Conservation (phyloP, 1,140 invertebrate genomes). For the Zaprionus taronus region DNA sequence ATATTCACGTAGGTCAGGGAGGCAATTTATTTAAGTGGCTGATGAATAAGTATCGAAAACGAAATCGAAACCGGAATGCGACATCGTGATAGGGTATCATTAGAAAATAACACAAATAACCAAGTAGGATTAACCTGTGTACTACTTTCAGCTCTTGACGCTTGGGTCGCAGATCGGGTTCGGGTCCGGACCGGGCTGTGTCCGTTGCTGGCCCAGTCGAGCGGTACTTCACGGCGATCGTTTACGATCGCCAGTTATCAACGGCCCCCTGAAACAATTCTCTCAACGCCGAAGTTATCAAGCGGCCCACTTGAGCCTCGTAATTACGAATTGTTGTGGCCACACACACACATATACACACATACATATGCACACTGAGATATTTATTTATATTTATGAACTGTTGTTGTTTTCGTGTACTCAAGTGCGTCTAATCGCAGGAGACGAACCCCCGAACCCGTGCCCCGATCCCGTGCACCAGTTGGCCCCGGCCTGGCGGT, state of each 20-base stretch:
- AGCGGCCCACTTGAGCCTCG: conserved; percentile 64
- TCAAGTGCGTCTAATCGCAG: conserved; percentile 64
- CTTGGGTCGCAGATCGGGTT: neutral
- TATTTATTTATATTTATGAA: conserved; percentile 10
- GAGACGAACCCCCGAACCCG: conserved; percentile 19
- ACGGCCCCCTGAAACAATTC: conserved; percentile 4
- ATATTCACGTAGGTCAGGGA: conserved; percentile 2
- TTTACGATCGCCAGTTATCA: conserved; percentile 41
- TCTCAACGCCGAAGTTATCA: conserved; percentile 56
- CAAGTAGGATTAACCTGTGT: neutral
- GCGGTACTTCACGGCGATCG: conserved; percentile 1
- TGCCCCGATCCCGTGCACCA: neutral
- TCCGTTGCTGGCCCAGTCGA: neutral
- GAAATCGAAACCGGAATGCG: conserved; percentile 1
- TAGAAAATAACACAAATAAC: neutral
- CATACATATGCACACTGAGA: neutral
- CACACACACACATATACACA: neutral
- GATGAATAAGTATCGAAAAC: neutral
- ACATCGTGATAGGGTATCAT: neutral
- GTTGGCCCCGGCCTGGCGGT: conserved; percentile 11
- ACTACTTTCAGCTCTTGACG: neutral
- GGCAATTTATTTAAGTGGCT: conserved; percentile 9
- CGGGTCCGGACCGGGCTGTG: neutral
- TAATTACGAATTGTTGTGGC: conserved; percentile 43
- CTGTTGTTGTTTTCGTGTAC: conserved; percentile 33